Evolutionary conservation across 2,113 vertebrate species (phyloP).

Genomic region (Seriola quinqueradiata): DNA sequence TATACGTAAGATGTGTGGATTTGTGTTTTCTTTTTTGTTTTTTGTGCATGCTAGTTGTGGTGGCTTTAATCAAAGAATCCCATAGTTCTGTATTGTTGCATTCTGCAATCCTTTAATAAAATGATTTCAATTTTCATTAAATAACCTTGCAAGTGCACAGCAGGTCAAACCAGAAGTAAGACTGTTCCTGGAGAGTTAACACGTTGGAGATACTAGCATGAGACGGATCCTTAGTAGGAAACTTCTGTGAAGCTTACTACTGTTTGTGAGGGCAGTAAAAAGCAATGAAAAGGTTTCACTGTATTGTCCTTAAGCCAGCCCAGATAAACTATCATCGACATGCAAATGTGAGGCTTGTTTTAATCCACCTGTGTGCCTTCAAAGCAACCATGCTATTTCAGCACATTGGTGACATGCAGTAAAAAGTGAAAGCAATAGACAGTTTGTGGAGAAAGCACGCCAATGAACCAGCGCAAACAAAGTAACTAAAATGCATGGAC

Average conservation of each 20-base stretch:
- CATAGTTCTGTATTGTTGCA: neutral
- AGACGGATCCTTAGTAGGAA: slow-evolving; percentile 10
- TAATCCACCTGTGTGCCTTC: slow-evolving; percentile 58
- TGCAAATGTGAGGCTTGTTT: slow-evolving; percentile 57
- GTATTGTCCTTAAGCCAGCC: slow-evolving; percentile 42
- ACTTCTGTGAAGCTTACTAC: slow-evolving; percentile 40
- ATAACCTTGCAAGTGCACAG: neutral
- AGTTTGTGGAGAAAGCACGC: slow-evolving; percentile 36
- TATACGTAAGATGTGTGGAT: too few relatives aligned
- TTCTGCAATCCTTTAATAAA: neutral
- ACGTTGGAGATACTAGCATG: neutral
- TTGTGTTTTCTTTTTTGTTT: too few relatives aligned
- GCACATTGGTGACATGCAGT: slow-evolving; percentile 71
- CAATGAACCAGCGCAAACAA: slow-evolving; percentile 34
- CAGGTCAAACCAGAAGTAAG: neutral
- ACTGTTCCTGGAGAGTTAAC: slow-evolving; percentile 2
- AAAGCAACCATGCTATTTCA: slow-evolving; percentile 57
- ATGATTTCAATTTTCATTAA: neutral
- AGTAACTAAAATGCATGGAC: neutral
- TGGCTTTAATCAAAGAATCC: neutral
- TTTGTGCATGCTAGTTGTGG: neutral
- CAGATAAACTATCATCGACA: slow-evolving; percentile 61
- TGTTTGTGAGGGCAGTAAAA: slow-evolving; percentile 72
- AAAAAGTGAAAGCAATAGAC: slow-evolving; percentile 54
- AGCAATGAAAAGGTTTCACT: slow-evolving; percentile 45